Conservation (phyloP, 2,113 vertebrate species). For the Sardina pilchardus region DNA sequence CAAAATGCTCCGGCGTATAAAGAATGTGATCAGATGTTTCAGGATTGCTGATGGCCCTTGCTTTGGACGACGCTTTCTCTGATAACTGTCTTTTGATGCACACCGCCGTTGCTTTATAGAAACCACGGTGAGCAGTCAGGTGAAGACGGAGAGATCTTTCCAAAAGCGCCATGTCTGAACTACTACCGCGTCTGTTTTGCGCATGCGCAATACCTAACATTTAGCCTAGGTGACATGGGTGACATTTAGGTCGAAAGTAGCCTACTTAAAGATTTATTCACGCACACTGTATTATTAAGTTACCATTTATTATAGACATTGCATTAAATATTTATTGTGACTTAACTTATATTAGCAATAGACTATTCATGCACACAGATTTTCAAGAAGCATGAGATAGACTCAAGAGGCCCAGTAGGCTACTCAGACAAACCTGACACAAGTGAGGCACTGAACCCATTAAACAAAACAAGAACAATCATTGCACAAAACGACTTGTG, state of each 20-base stretch:
- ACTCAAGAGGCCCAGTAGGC: no score
- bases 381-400: background rate
- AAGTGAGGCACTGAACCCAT: slow-evolving; percentile 22
- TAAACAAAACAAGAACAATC: slow-evolving; percentile 45
- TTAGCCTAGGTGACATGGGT: background rate
- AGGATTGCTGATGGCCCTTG: slow-evolving; percentile 17
- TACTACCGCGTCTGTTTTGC: background rate
- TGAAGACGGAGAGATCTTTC: slow-evolving; percentile 2
- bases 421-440: background rate
- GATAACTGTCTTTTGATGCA: slow-evolving; percentile 53
- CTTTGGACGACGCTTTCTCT: slow-evolving; percentile 54
- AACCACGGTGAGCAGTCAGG: slow-evolving; percentile 26
- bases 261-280: background rate
- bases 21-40: slow-evolving; percentile 47
- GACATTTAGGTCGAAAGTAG: background rate
- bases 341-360: no score
- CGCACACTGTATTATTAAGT: background rate
- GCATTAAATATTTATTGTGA: no score
- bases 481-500: slow-evolving; percentile 45
- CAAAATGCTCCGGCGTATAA: slow-evolving; percentile 64
- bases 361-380: no score
- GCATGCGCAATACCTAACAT: slow-evolving; percentile 58
- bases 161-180: slow-evolving; percentile 65
- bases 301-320: background rate
- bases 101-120: slow-evolving; percentile 33